Conservation (phyloP, 2,888 invertebrate species). For the Sycophila texana region DNA sequence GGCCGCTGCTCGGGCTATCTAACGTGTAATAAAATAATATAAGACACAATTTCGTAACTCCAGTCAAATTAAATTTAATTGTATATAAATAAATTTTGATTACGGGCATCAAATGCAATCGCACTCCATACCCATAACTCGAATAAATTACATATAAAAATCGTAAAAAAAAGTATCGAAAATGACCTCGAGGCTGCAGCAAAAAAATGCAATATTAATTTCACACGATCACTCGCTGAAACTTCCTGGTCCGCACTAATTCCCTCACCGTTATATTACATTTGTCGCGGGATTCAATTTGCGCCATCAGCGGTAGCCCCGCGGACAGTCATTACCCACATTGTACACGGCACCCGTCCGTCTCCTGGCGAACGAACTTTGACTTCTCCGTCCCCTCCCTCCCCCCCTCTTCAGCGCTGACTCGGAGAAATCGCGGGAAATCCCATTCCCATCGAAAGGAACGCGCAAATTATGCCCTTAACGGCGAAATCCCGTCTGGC, state of each 20-base stretch:
- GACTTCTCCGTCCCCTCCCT: background rate
- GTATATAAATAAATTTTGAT: too few species aligned
- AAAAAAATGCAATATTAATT: constrained; percentile 6
- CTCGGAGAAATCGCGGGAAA: constrained; percentile 12
- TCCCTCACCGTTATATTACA: constrained; percentile 17
- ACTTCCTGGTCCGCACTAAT: constrained; percentile 10
- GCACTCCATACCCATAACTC: background rate
- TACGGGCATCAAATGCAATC: too few species aligned
- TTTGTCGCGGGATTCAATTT: constrained; percentile 30
- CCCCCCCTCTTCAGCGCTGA: background rate
- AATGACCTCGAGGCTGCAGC: too few species aligned
- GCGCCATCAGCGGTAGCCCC: background rate
- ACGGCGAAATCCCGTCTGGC: too few species aligned
- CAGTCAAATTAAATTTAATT: too few species aligned
- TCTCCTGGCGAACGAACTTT: constrained; percentile 2
- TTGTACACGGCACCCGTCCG: background rate
- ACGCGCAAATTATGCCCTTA: too few species aligned
- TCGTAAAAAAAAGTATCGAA: background rate
- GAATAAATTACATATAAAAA: constrained; percentile 5
- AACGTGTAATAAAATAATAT: too few species aligned
- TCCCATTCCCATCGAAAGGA: background rate
- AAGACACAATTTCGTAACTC: too few species aligned
- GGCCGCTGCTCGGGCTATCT: too few species aligned
- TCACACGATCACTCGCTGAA: background rate
- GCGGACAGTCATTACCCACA: constrained; percentile 7